A percentile compares a stretch with the other conserved stretches of the same genome.
phyloP scores from a whole-genome alignment of 2,113 vertebrate genomes.

The Chaetodon auriga region DNA sequence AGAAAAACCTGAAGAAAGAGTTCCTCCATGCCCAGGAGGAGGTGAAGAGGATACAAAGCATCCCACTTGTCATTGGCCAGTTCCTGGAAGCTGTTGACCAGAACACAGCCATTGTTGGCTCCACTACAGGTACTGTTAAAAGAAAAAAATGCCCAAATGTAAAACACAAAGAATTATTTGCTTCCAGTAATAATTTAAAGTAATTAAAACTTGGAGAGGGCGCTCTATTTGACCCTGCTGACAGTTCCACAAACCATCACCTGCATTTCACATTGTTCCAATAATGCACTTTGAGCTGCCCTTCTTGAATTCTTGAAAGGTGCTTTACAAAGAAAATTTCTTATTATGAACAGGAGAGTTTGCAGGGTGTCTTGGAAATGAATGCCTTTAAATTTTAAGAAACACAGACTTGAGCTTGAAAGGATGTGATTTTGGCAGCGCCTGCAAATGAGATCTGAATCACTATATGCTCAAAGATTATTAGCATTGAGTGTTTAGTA shows the following conservation, averaged over 20 bases:
- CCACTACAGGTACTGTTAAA: slow-evolving; percentile 88
- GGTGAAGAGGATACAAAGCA: slow-evolving; percentile 96
- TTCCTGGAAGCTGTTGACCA: slow-evolving; percentile 96
- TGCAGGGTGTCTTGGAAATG: background rate
- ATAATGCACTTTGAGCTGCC: no score
- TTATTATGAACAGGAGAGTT: background rate
- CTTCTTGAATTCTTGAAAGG: no score
- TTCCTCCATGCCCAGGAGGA: slow-evolving; percentile 97
- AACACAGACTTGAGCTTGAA: background rate
- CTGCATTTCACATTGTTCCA: background rate
- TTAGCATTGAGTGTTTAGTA: background rate
- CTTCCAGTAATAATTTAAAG: background rate
- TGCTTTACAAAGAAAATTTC: no score
- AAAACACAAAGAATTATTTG: background rate
- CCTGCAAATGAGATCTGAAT: background rate
- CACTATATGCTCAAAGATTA: background rate
- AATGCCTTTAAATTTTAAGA: background rate
- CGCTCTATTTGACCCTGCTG: background rate
- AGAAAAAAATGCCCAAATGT: background rate
- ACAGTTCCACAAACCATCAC: background rate
- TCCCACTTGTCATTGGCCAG: slow-evolving; percentile 94
- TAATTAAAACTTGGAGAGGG: background rate
- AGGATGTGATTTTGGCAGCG: background rate
- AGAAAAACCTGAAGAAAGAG: slow-evolving; percentile 96
- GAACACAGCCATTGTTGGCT: slow-evolving; percentile 96